Conservation (phyloP, 2,888 invertebrate genomes). For the Drosophila lacicola region DNA sequence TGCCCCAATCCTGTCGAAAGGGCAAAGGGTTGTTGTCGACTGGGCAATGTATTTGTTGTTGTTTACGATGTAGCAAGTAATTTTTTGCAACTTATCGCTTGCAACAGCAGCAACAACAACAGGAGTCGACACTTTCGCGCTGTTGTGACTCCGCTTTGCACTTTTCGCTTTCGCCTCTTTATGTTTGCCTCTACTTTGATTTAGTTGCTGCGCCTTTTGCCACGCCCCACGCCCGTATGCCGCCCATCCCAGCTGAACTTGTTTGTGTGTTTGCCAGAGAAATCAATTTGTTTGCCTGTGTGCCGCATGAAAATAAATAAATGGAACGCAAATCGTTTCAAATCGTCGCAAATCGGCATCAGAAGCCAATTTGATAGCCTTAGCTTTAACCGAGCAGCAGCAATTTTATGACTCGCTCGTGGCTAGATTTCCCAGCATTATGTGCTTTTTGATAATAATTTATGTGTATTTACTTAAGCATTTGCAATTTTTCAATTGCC, state of each 20-base stretch:
- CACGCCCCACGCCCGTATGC: not conserved
- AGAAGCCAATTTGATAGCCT: conserved; percentile 76
- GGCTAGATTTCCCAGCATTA: conserved; percentile 70
- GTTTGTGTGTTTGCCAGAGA: conserved; percentile 29
- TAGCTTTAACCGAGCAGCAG: conserved; percentile 61
- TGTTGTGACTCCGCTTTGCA: conserved; percentile 52
- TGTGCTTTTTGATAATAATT: conserved; percentile 71
- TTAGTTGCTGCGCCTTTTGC: conserved; percentile 62
- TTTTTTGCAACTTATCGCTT: conserved; percentile 79
- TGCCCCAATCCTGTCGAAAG: conserved; percentile 23
- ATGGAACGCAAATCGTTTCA: conserved; percentile 68
- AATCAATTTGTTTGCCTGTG: conserved; percentile 73
- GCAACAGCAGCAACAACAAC: conserved; percentile 41
- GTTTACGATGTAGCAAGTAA: conserved; percentile 77
- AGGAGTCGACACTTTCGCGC: conserved; percentile 46
- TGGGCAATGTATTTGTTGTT: conserved; percentile 58
- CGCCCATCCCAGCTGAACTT: not conserved
- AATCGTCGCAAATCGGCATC: conserved; percentile 73
- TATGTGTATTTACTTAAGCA: conserved; percentile 53
- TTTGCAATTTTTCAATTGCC: conserved; percentile 50
- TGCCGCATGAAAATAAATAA: conserved; percentile 69
- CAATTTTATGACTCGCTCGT: conserved; percentile 71
- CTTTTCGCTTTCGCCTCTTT: conserved; percentile 53
- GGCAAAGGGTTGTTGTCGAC: conserved; percentile 57
- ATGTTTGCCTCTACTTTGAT: conserved; percentile 65